A percentile compares a stretch with the other conserved stretches of the same genome.
Evolutionary conservation across 1,140 invertebrate genomes (phyloP).

Genomic region (Phymastichus coffea): DNA sequence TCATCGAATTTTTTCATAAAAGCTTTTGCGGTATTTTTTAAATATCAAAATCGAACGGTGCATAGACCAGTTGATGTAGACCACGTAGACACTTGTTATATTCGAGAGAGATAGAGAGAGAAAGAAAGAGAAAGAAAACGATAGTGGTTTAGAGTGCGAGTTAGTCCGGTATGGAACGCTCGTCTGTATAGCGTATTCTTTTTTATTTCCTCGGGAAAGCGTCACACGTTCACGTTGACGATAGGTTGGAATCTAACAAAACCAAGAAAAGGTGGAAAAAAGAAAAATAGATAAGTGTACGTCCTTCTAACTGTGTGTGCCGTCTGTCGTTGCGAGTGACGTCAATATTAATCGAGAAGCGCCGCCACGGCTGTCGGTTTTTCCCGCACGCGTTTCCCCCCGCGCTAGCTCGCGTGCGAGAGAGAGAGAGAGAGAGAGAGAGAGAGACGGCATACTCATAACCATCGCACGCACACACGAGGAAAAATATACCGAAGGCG

Average conservation of each 20-base stretch:
- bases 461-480: not conserved
- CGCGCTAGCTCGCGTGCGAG: too few species aligned
- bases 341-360: conserved; percentile 12
- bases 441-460: not conserved
- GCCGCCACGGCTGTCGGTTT: conserved; percentile 17
- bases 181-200: conserved; percentile 28
- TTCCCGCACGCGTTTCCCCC: conserved; percentile 3
- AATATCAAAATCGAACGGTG: conserved; percentile 25
- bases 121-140: too few species aligned
- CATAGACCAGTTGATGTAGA: conserved; percentile 27
- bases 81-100: conserved; percentile 30
- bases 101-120: too few species aligned
- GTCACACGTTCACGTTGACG: conserved; percentile 18
- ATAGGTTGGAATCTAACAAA: conserved; percentile 18
- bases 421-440: too few species aligned
- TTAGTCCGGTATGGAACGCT: conserved; percentile 22
- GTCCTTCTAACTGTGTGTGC: too few species aligned
- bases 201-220: conserved; percentile 24
- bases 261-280: too few species aligned
- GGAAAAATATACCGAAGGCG: too few species aligned
- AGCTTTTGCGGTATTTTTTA: too few species aligned
- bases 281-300: too few species aligned
- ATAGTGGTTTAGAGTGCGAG: too few species aligned
- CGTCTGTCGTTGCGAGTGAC: too few species aligned
- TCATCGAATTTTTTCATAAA: too few species aligned